Conservation (phyloP, 2,797 vertebrate genomes). For the Liasis olivaceus region DNA sequence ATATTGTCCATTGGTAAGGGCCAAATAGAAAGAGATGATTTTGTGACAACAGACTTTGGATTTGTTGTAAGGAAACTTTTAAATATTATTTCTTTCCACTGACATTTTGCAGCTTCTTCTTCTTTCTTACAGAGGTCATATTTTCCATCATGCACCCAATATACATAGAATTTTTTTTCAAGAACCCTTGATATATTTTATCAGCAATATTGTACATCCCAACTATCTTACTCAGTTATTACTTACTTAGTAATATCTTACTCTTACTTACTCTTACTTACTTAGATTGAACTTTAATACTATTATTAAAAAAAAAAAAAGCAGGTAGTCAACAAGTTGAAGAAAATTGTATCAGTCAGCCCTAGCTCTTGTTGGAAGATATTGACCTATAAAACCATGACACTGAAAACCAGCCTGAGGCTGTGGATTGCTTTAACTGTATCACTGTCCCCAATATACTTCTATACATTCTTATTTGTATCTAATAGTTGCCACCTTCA, state of each 20-base stretch:
- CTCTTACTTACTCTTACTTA: too few species aligned
- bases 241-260: too few species aligned
- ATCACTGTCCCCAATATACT: not conserved
- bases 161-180: not conserved
- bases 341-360: slow-evolving; percentile 13
- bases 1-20: too few species aligned
- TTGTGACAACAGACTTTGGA: not conserved
- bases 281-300: slow-evolving; percentile 34
- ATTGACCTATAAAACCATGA: slow-evolving; percentile 52
- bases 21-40: not conserved
- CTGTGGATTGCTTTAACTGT: slow-evolving; percentile 14
- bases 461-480: not conserved
- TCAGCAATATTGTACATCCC: slow-evolving; percentile 9
- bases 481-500: not conserved
- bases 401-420: slow-evolving; percentile 41
- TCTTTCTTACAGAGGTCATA: not conserved
- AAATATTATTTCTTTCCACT: slow-evolving; percentile 7
- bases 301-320: not conserved
- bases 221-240: not conserved
- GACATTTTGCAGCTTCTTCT: not conserved
- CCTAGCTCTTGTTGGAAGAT: slow-evolving; percentile 32
- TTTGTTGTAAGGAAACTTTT: too few species aligned
- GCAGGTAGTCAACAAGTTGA: not conserved
- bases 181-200: not conserved
- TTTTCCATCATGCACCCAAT: not conserved